Evolutionary conservation across 2,797 vertebrate genomes (phyloP), one percentile per base, ranked within the genome.

Genomic region (Syngnathus rostellatus): DNA sequence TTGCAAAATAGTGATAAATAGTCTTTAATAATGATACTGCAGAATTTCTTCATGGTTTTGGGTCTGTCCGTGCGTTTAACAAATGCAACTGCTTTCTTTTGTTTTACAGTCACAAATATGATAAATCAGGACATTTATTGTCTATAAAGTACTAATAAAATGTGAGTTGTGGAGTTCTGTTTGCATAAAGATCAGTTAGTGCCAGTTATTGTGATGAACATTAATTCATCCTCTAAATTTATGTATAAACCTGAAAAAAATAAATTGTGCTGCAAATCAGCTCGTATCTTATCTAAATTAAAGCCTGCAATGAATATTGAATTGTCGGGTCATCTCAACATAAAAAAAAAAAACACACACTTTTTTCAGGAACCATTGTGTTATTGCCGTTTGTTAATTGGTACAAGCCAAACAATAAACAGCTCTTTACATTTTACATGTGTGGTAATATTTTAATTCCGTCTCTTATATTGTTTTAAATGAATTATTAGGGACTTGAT

Each of bases 111-210:
- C 61, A 57, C 54, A 62, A 21, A 54, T 61, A 69, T n/a, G 5
- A 61, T 43, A 8, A 9, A 8, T 2, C 14, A 41, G 77, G 73
- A 71, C 71, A 73, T 55, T 75, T 65, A 75, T 76, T 78, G 69
- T 61, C 67, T 65, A 62, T 53, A 67, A 67, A 70, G 68, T 69
- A 50, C 68, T 40, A 51, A 68, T 48, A 31, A 70, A 65, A 61
- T 61, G 31, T 51, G 63, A 51, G 10, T 51, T 64, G 46, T 63
- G 8, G 21, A 54, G 55, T 63, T 38, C 43, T 64, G 9, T 46
- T 12, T 62, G n/a, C 37, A 64, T 38, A 46, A 63, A 69, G 17
- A 62, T 67, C 51, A 62, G 31, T 31, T 31, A 31, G 17, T n/a
- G n/a, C 6, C 40, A 65, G 8, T 61, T 48, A 19, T 46, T 39